phyloP scores from a whole-genome alignment of 2,113 vertebrate species.

The Haemorhous mexicanus region DNA sequence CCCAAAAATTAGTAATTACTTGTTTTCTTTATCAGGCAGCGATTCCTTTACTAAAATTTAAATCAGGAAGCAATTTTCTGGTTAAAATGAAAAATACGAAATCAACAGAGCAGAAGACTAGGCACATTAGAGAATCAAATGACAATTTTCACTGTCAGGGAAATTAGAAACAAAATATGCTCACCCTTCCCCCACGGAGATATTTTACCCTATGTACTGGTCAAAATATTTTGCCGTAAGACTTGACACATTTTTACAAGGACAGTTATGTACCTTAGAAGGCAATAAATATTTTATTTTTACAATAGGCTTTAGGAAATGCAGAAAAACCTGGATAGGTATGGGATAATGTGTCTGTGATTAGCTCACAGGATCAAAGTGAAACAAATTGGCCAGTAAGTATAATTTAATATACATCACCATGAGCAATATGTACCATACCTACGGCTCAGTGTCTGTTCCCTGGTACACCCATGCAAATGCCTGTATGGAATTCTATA shows the following conservation, averaged over 20 bases:
- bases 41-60: background rate
- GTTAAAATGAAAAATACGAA: background rate
- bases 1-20: background rate
- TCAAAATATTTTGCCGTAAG: background rate
- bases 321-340: background rate
- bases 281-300: background rate
- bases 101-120: background rate
- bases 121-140: background rate
- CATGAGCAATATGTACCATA: fast-evolving
- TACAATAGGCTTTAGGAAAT: background rate
- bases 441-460: fast-evolving
- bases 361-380: background rate
- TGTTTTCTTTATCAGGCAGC: background rate
- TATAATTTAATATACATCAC: background rate
- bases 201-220: background rate
- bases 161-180: background rate
- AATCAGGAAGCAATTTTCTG: background rate
- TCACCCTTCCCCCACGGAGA: background rate
- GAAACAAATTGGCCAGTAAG: background rate
- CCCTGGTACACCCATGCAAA: background rate
- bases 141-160: background rate
- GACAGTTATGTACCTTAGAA: background rate
- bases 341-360: background rate
- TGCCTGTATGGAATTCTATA: background rate
- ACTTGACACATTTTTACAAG: background rate